Percentiles rank a stretch among this genome's conserved stretches.
phyloP scores from a whole-genome alignment of 2,113 vertebrate genomes.

The Isurus oxyrinchus region DNA sequence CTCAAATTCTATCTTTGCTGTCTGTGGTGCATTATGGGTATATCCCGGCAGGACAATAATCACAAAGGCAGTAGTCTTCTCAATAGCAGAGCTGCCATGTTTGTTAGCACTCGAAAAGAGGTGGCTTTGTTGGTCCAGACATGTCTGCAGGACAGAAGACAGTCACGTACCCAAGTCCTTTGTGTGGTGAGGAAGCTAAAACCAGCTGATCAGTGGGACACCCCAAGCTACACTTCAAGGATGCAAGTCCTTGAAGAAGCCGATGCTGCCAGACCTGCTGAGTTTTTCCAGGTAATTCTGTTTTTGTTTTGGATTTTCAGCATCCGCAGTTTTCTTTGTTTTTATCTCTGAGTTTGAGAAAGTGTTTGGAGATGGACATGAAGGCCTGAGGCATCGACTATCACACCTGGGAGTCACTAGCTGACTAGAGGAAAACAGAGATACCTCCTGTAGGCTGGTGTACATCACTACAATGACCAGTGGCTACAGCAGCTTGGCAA shows the following conservation, averaged over 20 bases:
- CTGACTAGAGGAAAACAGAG: not conserved
- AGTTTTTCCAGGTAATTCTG: too few species aligned
- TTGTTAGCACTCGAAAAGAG: not conserved
- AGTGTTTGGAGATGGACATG: too few species aligned
- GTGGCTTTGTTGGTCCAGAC: not conserved
- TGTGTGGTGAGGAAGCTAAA: too few species aligned
- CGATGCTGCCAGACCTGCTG: too few species aligned
- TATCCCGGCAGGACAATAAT: not conserved
- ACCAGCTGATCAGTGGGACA: not conserved
- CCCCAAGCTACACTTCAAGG: not conserved
- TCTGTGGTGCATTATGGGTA: not conserved
- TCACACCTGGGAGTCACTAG: not conserved
- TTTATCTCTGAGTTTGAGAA: too few species aligned
- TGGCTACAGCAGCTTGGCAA: not conserved
- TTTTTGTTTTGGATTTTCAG: too few species aligned
- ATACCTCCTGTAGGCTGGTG: not conserved
- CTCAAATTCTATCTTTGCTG: not conserved
- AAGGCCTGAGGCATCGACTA: not conserved
- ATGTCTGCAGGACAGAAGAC: too few species aligned
- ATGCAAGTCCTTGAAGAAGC: rapidly evolving
- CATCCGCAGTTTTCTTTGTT: too few species aligned
- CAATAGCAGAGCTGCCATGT: not conserved
- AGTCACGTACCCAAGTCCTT: too few species aligned
- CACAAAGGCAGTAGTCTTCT: not conserved
- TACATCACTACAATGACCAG: too few species aligned